These are phyloP conservation scores for Astropecten irregularis DNA, from an alignment of 53 echinoderm and acorn worm genomes.

Conservation along the genomic window DNA sequence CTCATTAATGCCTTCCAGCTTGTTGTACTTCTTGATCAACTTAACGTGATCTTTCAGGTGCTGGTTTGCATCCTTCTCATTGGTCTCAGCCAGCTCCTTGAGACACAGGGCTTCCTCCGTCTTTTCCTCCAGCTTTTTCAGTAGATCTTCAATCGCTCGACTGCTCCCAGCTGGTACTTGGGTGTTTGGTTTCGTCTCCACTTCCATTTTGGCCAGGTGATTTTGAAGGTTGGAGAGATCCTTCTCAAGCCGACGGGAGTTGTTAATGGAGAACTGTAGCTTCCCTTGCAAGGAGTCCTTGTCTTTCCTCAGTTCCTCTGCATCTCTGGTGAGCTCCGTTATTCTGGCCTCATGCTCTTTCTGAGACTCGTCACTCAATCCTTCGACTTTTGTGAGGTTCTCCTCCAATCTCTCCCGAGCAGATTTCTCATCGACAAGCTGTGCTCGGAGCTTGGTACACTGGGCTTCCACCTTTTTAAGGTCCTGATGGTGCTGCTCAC, in stretches of 20 bases:
- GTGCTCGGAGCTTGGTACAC: conserved; percentile 66
- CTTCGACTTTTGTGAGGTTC: conserved; percentile 45
- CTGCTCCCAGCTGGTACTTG: background rate
- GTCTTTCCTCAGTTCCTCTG: conserved; percentile 64
- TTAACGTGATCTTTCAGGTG: conserved; percentile 29
- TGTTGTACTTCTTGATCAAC: conserved; percentile 36
- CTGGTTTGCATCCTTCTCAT: conserved; percentile 30
- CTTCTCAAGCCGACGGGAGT: conserved; percentile 77
- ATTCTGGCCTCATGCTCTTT: conserved; percentile 20
- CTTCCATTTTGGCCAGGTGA: conserved; percentile 52
- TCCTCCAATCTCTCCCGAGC: conserved; percentile 56
- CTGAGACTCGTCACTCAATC: background rate
- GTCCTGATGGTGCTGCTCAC: conserved; percentile 57
- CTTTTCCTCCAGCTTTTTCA: conserved; percentile 42
- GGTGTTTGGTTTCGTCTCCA: background rate
- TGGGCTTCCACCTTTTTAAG: conserved; percentile 71
- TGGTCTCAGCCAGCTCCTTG: conserved; percentile 26
- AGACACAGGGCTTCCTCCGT: conserved; percentile 44
- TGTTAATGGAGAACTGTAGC: conserved; percentile 83
- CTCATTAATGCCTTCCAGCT: conserved; percentile 43
- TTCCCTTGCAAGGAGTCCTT: conserved; percentile 78
- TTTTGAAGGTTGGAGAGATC: conserved; percentile 57
- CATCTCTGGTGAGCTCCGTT: conserved; percentile 47
- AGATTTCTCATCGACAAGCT: conserved; percentile 75
- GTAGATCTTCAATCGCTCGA: background rate